phyloP scores from a whole-genome alignment of 2,797 vertebrate genomes.

The Momotus momota region DNA sequence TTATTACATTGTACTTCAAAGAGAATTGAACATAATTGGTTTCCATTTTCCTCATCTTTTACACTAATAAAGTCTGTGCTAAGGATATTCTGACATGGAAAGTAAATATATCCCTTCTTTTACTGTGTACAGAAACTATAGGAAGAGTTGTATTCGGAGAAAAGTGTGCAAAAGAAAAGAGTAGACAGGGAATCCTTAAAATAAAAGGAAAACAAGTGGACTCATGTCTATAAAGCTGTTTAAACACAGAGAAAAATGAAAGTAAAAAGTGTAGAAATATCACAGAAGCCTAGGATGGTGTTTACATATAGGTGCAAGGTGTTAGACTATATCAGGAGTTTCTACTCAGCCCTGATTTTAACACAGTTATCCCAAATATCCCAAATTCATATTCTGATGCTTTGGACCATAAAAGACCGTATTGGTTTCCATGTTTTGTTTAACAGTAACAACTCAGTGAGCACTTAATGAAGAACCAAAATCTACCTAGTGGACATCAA shows the following conservation, averaged over 20 bases:
- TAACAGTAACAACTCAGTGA: not conserved
- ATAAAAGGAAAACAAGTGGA: not conserved
- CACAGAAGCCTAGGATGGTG: not conserved
- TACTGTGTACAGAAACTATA: not conserved
- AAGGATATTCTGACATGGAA: not conserved
- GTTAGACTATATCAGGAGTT: not conserved
- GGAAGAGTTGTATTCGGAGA: not conserved
- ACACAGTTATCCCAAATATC: not conserved
- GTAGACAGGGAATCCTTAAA: not conserved
- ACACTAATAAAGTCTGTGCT: not conserved
- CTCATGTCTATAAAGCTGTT: not conserved
- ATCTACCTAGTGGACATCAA: not conserved
- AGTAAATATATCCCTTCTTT: not conserved
- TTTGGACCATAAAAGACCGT: not conserved
- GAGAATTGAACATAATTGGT: not conserved
- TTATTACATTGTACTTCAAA: slow-evolving; percentile 29
- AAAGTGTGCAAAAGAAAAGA: not conserved
- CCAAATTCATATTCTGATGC: not conserved
- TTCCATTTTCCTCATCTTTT: slow-evolving; percentile 17
- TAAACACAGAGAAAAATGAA: not conserved
- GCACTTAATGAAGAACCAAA: not conserved
- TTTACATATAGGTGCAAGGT: not conserved
- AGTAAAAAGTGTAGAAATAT: not conserved
- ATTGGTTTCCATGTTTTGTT: not conserved
- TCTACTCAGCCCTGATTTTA: not conserved